Evolutionary conservation across 2,113 vertebrate genomes (phyloP).

Genomic region (Chaetodon auriga): DNA sequence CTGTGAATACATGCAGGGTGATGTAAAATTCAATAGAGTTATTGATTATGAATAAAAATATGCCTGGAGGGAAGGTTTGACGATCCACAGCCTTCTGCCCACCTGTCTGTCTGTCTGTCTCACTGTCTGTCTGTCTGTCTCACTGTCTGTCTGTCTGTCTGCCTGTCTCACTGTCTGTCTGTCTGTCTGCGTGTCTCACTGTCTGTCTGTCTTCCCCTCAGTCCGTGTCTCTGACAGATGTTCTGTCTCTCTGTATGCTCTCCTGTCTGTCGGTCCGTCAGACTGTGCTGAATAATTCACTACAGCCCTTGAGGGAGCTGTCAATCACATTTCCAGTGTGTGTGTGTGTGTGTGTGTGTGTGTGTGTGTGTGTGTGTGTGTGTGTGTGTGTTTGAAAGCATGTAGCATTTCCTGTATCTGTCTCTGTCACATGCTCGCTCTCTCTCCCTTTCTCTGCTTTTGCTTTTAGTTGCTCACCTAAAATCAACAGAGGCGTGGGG

Average conservation of each 20-base stretch:
- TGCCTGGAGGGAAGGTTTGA: conserved; percentile 62
- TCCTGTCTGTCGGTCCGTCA: conserved; percentile 62
- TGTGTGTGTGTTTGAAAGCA: conserved; percentile 27
- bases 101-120: conserved; percentile 12
- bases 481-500: not conserved
- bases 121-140: conserved; percentile 15
- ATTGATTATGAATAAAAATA: conserved; percentile 74
- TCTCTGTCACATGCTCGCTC: conserved; percentile 33
- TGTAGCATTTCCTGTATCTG: conserved; percentile 49
- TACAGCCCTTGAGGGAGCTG: conserved; percentile 71
- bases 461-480: not conserved
- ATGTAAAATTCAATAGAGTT: conserved; percentile 70
- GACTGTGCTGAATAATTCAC: conserved; percentile 74
- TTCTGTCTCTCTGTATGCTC: conserved; percentile 45
- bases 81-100: conserved; percentile 50
- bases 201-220: not conserved
- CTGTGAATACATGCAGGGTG: conserved; percentile 43
- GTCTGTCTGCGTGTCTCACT: conserved; percentile 14
- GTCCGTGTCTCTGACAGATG: conserved; percentile 23
- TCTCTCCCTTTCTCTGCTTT: conserved; percentile 19
- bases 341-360: conserved; percentile 37
- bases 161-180: conserved; percentile 8
- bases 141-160: not conserved
- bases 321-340: conserved; percentile 62
- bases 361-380: conserved; percentile 27